A percentile compares a stretch with the other conserved stretches of the same genome.
Evolutionary conservation across 2,113 vertebrate genomes (phyloP).

Genomic region (Hippocampus barbouri): DNA sequence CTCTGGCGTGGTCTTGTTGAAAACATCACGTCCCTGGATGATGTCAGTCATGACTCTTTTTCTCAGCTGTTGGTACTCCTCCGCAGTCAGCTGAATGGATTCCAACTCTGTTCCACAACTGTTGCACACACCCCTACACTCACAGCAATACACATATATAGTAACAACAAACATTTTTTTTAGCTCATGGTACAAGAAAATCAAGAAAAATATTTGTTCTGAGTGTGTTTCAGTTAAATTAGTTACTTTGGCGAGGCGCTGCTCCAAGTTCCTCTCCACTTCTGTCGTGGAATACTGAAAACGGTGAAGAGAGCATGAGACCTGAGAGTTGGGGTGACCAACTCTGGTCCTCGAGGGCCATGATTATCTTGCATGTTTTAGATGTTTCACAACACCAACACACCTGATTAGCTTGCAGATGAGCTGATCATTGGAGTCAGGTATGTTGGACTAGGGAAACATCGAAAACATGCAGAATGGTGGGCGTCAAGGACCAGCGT

Average conservation of each 20-base stretch:
- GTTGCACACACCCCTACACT: conserved; percentile 77
- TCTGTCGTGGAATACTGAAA: conserved; percentile 76
- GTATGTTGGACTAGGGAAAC: no score
- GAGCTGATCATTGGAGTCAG: no score
- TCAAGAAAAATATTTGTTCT: not conserved
- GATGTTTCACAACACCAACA: no score
- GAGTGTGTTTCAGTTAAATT: not conserved
- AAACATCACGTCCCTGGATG: conserved; percentile 84
- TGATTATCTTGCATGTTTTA: no score
- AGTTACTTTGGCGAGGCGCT: conserved; percentile 75
- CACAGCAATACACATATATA: conserved; percentile 2
- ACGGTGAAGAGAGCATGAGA: not conserved
- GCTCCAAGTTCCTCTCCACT: conserved; percentile 81
- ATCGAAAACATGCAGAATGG: no score
- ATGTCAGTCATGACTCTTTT: conserved; percentile 79
- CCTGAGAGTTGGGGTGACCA: no score
- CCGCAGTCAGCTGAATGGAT: conserved; percentile 79
- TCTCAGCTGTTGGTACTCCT: conserved; percentile 84
- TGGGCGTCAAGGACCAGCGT: no score
- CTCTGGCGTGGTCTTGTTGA: conserved; percentile 88
- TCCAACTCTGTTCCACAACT: conserved; percentile 80
- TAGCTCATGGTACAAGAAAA: not conserved
- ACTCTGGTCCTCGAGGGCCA: no score
- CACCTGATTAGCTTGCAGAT: no score
- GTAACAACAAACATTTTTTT: not conserved